Evolutionary conservation across 2,797 vertebrate genomes (phyloP).

Genomic region (Argyrosomus regius): DNA sequence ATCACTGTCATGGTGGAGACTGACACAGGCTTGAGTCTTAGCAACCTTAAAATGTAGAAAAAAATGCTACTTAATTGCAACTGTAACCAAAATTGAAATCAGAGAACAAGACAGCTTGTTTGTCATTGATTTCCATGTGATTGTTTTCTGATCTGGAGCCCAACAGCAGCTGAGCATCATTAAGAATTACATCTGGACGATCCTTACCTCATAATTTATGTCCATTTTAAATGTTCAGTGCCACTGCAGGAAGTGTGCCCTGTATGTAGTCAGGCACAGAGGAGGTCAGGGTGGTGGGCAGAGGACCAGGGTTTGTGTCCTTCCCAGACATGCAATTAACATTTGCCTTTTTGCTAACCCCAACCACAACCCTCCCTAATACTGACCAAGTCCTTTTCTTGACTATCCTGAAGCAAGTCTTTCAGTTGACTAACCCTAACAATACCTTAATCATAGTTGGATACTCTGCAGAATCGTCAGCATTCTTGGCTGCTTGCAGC

Average conservation of each 20-base stretch:
- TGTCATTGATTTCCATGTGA: neutral
- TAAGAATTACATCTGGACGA: neutral
- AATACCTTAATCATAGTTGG: neutral
- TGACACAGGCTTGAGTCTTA: constrained; percentile 2
- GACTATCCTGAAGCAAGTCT: neutral
- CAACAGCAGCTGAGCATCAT: neutral
- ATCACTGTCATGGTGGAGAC: constrained; percentile 23
- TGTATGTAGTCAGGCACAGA: constrained; percentile 5
- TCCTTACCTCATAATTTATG: neutral
- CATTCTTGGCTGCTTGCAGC: neutral
- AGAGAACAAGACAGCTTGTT: neutral
- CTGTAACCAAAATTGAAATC: neutral
- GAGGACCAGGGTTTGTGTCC: constrained; percentile 15
- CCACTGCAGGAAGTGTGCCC: neutral
- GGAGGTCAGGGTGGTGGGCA: neutral
- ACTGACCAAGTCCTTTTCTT: neutral
- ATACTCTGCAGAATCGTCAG: neutral
- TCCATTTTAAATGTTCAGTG: neutral
- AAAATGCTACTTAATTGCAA: neutral
- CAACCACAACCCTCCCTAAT: neutral
- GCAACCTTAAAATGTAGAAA: constrained; percentile 15
- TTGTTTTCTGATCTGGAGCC: neutral
- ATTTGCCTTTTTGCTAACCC: neutral
- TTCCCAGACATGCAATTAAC: constrained; percentile 1
- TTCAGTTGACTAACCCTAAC: neutral